Evolutionary conservation across 2,888 invertebrate species (phyloP).

Genomic region (Coelogynopora nodosa): DNA sequence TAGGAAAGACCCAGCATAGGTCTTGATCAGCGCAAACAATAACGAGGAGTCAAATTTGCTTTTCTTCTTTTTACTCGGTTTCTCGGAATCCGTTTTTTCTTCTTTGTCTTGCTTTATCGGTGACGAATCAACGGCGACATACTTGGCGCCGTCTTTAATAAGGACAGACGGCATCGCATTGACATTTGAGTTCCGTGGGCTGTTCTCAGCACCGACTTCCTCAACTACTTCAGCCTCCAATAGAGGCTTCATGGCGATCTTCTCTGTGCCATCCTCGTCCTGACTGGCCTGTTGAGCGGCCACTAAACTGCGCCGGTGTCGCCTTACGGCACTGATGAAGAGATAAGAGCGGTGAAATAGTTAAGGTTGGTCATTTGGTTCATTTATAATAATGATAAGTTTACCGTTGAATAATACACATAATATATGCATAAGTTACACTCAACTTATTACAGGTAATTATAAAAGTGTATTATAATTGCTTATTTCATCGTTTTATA

Average conservation of each 20-base stretch:
- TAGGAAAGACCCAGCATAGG: constrained; percentile 80
- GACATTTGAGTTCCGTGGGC: no score
- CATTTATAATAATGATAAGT: no score
- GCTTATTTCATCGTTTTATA: no score
- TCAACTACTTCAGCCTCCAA: background rate
- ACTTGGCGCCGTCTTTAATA: background rate
- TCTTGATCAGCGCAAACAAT: constrained; percentile 62
- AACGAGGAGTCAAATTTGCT: background rate
- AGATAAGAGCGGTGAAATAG: background rate
- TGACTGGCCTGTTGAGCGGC: background rate
- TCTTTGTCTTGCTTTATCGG: no score
- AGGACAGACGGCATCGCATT: background rate
- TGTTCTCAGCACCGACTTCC: background rate
- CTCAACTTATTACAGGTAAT: no score
- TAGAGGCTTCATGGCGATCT: background rate
- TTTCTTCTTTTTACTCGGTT: background rate
- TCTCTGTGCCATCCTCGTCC: background rate
- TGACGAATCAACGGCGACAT: background rate
- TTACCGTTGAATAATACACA: no score
- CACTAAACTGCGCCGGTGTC: background rate
- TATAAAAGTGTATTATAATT: no score
- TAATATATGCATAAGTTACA: no score
- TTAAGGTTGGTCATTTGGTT: no score
- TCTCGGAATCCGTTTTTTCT: background rate
- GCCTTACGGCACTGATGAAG: background rate